Base-by-base conservation (phyloP, 1,140 invertebrate genomes). In the Octopus bimaculoides region DNA sequence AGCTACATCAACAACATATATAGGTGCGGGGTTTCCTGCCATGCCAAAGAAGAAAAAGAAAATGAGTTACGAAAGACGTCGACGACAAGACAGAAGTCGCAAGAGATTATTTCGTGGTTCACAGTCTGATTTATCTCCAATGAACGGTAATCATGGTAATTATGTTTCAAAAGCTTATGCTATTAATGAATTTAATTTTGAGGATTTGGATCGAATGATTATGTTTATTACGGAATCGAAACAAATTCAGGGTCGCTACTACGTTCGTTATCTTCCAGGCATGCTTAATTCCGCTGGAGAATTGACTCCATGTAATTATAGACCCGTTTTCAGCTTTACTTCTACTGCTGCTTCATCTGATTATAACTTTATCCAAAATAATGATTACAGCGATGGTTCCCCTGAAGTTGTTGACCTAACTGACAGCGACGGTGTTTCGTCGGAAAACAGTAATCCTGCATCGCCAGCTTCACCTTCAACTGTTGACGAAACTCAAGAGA, bases 171-270 rank as follows among this genome's bases (percentile, higher is more conserved):
- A 71, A 20, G 66, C 66, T 17, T 71, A 71, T 17, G 14, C 14
- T 20, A 20, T 71, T 20, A 14, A 71, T 20, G 66, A 71, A 6
- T 14, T 20, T 6, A 71, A 20, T 20, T 20, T 71, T 5, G 66
- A 71, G 66, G 66, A 71, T 71, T 14, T 71, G 14, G 66, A 71
- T 20, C 66, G 66, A n/a, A 6, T 71, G 9, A 71, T 71, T 17
- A 71, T 71, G 66, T 71, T 71, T 20, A 71, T 71, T 14, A 71
- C 66, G 66, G 66, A 71, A 20, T 71, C 66, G 14, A 71, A 71
- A 71, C 66, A 71, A 20, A 71, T 71, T 17, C 66, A 71, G 66
- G 66, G 66, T 20, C 8, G 66, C 9, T 71, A 71, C 26, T 71
- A 71, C 26, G 66, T 71, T 14, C 17, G 66, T n/a, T 71, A 71